Evolutionary conservation across 2,797 vertebrate species (phyloP).

Genomic region (Mormyrus hasselquistii): DNA sequence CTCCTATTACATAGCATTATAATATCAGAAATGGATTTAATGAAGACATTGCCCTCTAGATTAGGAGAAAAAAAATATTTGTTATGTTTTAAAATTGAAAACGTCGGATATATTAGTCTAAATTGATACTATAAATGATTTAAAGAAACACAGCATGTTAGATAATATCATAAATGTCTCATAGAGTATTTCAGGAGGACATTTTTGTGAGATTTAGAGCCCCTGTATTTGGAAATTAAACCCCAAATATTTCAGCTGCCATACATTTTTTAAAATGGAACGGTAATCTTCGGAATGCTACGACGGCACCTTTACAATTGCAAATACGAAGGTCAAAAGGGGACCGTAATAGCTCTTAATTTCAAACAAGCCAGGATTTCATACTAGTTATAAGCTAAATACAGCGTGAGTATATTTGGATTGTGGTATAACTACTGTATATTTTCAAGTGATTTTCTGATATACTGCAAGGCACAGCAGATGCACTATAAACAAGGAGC

Average conservation of each 20-base stretch:
- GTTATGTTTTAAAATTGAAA: neutral
- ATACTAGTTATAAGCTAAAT: neutral
- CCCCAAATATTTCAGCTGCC: neutral
- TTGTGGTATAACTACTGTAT: neutral
- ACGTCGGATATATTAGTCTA: neutral
- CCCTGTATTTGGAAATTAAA: neutral
- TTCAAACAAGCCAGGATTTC: neutral
- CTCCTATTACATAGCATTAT: neutral
- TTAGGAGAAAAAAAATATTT: neutral
- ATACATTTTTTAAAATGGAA: neutral
- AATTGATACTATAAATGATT: neutral
- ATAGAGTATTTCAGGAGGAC: neutral
- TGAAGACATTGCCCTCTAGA: neutral
- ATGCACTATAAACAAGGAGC: neutral
- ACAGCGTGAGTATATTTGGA: neutral
- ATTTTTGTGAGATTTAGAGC: neutral
- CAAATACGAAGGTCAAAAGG: neutral
- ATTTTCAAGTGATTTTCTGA: neutral
- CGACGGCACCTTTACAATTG: neutral
- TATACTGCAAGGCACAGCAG: neutral
- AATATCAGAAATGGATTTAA: neutral
- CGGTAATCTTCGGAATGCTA: neutral
- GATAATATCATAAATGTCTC: neutral
- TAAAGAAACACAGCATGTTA: neutral
- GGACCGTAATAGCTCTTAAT: neutral